Conservation (phyloP, 1,140 invertebrate species). For the Drosophila tani region DNA sequence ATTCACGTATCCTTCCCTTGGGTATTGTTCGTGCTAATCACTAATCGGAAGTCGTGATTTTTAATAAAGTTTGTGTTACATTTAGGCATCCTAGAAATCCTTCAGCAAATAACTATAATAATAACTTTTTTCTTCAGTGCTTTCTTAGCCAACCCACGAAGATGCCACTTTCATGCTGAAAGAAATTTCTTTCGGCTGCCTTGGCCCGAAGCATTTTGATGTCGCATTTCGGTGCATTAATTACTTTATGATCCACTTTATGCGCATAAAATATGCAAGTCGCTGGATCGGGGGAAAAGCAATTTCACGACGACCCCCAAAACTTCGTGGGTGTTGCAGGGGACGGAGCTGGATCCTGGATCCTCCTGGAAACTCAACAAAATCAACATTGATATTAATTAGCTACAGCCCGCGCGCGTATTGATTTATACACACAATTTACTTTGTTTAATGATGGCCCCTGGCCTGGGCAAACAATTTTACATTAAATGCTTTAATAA, state of each 20-base stretch:
- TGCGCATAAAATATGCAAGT: conserved; percentile 74
- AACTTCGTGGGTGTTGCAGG: conserved; percentile 72
- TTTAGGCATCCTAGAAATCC: background rate
- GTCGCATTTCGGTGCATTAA: conserved; percentile 84
- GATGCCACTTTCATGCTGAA: conserved; percentile 37
- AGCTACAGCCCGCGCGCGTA: conserved; percentile 29
- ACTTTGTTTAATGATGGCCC: conserved; percentile 69
- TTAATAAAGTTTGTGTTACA: background rate
- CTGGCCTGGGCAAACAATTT: conserved; percentile 77
- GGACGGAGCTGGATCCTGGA: background rate
- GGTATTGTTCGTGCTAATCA: background rate
- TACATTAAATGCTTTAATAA: conserved; percentile 83
- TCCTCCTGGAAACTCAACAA: conserved; percentile 27
- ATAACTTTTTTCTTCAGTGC: background rate
- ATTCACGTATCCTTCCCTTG: no score
- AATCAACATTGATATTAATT: conserved; percentile 75
- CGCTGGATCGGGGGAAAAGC: conserved; percentile 49
- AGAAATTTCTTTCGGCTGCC: conserved; percentile 59
- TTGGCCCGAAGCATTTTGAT: conserved; percentile 69
- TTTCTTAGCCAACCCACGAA: conserved; percentile 61
- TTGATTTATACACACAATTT: conserved; percentile 70
- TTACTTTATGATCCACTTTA: conserved; percentile 84
- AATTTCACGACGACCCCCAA: conserved; percentile 31
- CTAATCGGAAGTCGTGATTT: background rate
- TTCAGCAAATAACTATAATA: background rate